These are phyloP conservation scores for Pangasianodon hypophthalmus DNA, from an alignment of 2,113 vertebrate genomes.

Conservation along the genomic window DNA sequence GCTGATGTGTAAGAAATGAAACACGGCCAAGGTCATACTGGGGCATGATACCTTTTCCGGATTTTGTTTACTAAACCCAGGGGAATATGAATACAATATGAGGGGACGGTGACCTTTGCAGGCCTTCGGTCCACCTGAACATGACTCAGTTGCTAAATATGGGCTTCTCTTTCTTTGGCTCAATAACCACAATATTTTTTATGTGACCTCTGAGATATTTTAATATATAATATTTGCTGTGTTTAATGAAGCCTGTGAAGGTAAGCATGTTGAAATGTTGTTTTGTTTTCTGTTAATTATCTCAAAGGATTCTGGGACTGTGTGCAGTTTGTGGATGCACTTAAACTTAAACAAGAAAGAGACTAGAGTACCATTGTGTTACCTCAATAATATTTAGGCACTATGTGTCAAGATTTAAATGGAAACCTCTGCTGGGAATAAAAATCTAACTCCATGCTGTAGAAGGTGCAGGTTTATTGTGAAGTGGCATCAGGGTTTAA, in stretches of 20 bases:
- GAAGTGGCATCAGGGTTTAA: constrained; percentile 2
- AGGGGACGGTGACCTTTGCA: constrained; percentile 8
- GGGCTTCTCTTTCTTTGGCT: not conserved
- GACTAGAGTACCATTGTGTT: not conserved
- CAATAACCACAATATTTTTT: not conserved
- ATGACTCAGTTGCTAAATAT: constrained; percentile 26
- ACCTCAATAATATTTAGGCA: not conserved
- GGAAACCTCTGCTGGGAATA: not conserved
- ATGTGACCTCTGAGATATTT: not conserved
- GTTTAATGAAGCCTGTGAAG: not conserved
- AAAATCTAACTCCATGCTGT: not conserved
- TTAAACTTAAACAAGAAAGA: not conserved
- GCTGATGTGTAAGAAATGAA: not conserved
- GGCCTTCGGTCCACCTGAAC: constrained; percentile 9
- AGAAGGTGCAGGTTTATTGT: not conserved
- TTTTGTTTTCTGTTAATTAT: not conserved
- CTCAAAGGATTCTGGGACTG: not conserved
- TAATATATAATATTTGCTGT: not conserved
- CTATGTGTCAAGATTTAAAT: not conserved
- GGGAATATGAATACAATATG: constrained; percentile 30
- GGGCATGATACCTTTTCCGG: not conserved
- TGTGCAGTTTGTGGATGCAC: not conserved
- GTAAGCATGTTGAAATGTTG: not conserved
- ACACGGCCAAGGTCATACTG: not conserved
- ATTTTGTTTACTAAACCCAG: constrained; percentile 24